These are phyloP conservation scores for Polyodon spathula DNA, from an alignment of 2,113 vertebrate genomes.

Conservation along the genomic window DNA sequence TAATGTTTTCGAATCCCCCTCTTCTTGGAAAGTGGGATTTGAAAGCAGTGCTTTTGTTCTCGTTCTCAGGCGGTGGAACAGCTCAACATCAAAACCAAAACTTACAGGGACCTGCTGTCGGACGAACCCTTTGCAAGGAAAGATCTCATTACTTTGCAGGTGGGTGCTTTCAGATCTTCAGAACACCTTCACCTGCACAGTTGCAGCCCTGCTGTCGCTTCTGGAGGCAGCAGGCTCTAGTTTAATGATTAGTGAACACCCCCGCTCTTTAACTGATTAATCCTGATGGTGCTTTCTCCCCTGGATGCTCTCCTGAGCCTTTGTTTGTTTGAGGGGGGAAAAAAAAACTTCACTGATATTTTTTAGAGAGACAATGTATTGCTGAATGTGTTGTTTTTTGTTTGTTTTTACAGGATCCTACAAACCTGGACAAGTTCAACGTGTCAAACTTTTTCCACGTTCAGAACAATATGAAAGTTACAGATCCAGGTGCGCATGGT, in stretches of 20 bases:
- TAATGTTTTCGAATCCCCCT: not conserved
- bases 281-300: too few relatives aligned
- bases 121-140: slow-evolving; percentile 84
- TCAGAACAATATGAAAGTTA: slow-evolving; percentile 84
- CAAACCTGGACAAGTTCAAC: slow-evolving; percentile 94
- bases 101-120: slow-evolving; percentile 79
- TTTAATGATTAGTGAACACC: too few relatives aligned
- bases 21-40: not conserved
- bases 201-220: too few relatives aligned
- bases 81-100: slow-evolving; percentile 92
- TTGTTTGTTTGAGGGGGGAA: too few relatives aligned
- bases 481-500: slow-evolving; percentile 74
- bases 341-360: slow-evolving; percentile 26
- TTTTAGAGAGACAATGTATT: slow-evolving; percentile 15
- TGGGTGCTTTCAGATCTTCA: too few relatives aligned
- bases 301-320: too few relatives aligned
- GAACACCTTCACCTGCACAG: too few relatives aligned
- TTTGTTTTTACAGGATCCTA: slow-evolving; percentile 69
- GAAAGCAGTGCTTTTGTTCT: not conserved
- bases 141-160: slow-evolving; percentile 87
- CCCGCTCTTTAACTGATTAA: too few relatives aligned
- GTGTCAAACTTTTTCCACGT: slow-evolving; percentile 91
- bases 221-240: too few relatives aligned
- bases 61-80: slow-evolving; percentile 74
- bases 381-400: slow-evolving; percentile 7